Conservation (phyloP, 2,113 vertebrate species). For the Gobiocypris rarus region DNA sequence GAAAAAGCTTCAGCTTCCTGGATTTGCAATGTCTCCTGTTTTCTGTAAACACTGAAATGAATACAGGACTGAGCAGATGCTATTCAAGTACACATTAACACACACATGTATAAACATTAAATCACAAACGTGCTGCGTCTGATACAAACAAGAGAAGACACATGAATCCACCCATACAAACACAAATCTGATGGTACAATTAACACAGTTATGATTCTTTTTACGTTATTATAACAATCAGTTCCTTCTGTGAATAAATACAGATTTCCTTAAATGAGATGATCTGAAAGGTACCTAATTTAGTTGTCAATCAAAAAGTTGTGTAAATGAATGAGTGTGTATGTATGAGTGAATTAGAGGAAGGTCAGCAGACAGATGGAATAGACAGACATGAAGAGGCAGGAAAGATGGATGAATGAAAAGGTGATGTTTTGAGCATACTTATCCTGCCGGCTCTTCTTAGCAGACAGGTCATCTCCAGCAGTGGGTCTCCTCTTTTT, state of each 20-base stretch:
- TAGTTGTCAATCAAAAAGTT: background rate
- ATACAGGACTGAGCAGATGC: constrained; percentile 23
- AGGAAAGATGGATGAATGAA: background rate
- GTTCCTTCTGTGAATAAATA: background rate
- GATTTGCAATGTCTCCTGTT: constrained; percentile 91
- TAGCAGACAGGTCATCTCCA: constrained; percentile 94
- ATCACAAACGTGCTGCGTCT: background rate
- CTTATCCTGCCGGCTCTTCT: constrained; percentile 98
- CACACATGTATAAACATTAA: constrained; percentile 14
- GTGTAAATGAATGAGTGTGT: background rate
- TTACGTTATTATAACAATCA: background rate
- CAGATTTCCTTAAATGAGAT: background rate
- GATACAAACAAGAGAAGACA: background rate
- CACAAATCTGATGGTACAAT: background rate
- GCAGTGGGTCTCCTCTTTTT: constrained; percentile 99
- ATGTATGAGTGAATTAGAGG: background rate
- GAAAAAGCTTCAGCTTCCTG: constrained; percentile 94
- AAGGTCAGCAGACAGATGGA: background rate
- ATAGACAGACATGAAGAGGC: background rate
- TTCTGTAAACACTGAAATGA: constrained; percentile 89
- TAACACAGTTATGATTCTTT: background rate
- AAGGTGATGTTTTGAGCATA: constrained; percentile 61
- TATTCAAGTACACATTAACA: constrained; percentile 40
- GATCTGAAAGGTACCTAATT: background rate
- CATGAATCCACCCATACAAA: background rate